Conservation (phyloP, 1,140 invertebrate genomes). For the Myzus persicae region DNA sequence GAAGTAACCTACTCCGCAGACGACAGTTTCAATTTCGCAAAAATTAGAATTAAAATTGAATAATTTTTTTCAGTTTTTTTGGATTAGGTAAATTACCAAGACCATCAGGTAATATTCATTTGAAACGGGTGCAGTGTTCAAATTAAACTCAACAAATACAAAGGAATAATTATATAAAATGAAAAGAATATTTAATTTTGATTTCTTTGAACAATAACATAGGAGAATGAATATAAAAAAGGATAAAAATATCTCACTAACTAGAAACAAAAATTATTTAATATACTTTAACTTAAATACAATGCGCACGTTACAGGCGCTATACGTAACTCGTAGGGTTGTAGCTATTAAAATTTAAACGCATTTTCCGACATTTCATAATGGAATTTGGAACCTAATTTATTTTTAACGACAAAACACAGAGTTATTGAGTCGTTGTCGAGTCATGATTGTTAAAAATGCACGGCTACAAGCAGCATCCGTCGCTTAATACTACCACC, state of each 20-base stretch:
- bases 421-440: constrained; percentile 39
- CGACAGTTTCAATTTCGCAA: background rate
- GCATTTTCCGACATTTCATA: constrained; percentile 29
- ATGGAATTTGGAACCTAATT: constrained; percentile 49
- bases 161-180: constrained; percentile 11
- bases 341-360: constrained; percentile 45
- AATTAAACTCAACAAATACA: background rate
- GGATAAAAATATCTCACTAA: background rate
- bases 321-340: background rate
- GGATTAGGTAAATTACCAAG: background rate
- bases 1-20: background rate
- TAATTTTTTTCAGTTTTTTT: background rate
- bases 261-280: constrained; percentile 34
- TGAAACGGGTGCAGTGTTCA: background rate
- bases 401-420: constrained; percentile 45
- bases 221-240: background rate
- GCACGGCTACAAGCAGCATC: constrained; percentile 10
- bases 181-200: constrained; percentile 23
- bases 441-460: constrained; percentile 31
- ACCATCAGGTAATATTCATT: background rate
- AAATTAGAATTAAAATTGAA: background rate
- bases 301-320: background rate
- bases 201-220: background rate
- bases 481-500: constrained; percentile 8
- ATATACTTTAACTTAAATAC: constrained; percentile 33